A percentile compares a stretch with the other conserved stretches of the same genome.
These are phyloP conservation scores for Crotalus viridis DNA, from an alignment of 2,113 vertebrate genomes.

Conservation along the genomic window DNA sequence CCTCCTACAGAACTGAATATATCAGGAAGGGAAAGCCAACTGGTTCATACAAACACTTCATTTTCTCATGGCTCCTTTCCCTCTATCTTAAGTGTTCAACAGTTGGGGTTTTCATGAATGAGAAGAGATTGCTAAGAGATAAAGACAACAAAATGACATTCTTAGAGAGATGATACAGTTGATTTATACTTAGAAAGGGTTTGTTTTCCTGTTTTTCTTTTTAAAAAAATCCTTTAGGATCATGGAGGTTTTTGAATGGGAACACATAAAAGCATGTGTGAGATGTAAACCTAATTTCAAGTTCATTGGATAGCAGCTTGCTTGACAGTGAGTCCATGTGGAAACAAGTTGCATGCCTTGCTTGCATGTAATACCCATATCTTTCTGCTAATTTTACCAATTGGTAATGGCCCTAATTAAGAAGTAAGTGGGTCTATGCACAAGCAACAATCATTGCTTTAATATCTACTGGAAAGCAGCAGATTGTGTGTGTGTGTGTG, in stretches of 20 bases:
- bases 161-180: not conserved
- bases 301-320: not conserved
- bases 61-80: not conserved
- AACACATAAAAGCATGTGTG: not conserved
- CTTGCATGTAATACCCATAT: not conserved
- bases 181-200: not conserved
- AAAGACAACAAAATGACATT: not conserved
- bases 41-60: not conserved
- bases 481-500: no score
- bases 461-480: no score
- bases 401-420: not conserved
- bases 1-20: not conserved
- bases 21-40: not conserved
- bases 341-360: not conserved
- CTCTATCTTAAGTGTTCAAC: not conserved
- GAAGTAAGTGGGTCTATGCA: no score
- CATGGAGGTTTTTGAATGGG: not conserved
- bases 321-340: not conserved
- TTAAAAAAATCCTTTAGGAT: not conserved
- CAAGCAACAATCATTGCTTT: no score
- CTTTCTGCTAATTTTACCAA: not conserved
- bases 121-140: not conserved
- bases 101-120: not conserved
- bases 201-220: not conserved
- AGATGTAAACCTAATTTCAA: not conserved